Base-by-base conservation (phyloP, 2,888 invertebrate genomes). In the Creontiades dilutus region DNA sequence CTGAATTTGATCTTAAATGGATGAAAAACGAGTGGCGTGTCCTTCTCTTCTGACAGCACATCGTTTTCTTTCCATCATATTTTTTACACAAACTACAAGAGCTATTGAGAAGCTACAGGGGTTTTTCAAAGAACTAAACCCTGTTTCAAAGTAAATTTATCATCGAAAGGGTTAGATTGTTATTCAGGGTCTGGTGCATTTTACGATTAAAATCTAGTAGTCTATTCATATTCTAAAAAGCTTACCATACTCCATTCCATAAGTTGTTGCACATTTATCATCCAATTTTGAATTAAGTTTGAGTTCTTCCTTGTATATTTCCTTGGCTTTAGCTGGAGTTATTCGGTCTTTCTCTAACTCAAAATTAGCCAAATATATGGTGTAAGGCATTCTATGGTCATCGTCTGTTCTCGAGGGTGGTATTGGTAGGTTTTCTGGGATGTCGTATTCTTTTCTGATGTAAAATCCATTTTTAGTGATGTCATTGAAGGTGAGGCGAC, bases 401-500 rank as follows among this genome's bases (percentile, higher is more conserved):
- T 88, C 78, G 23, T 89, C 68, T 23, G 68, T 23, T 11, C 23
- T 46, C 13, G 19, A 23, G 9, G 78, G 76, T 11, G 90, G 90
- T 4, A 90, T 75, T 9, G 90, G 90, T 19, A 90, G 68, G 28
- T 80, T 90, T 14, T 85, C 57, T 3, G 90, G 90, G 1, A 11
- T 7, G 46, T 81, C 78, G 52, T 85, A 78, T 48, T 90, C 85
- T 23, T 76, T 48, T 46, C 86, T 27, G n/a, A 90, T 87, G 86
- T 91, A 92, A 90, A 92, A 92, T 16, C 93, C 93, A 90, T 93
- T 93, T 91, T 94, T 93, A 0, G 95, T 95, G 27, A 94, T 93
- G 90, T 96, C 96, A 90, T 94, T 95, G 57, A 96, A 94, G 2
- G 95, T 95, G 48, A 96, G 93, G 1, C 94, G 94, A 7, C 95